Base-by-base conservation (phyloP, 2,888 invertebrate genomes). In the Mycalesis mineus region DNA sequence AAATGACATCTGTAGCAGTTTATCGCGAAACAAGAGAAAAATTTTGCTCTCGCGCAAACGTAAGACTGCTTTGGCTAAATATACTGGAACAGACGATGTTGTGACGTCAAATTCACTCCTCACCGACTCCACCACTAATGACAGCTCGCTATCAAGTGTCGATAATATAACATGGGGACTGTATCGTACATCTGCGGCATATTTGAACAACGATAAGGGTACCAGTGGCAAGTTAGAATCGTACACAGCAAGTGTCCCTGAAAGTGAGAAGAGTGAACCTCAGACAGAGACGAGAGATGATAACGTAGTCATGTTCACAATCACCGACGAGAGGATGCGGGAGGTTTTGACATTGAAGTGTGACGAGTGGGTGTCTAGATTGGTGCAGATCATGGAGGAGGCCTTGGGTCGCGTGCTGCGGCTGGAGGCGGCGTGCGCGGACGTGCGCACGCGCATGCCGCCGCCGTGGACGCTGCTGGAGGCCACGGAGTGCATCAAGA, bases 301-400 rank as follows among this genome's bases (percentile, higher is more conserved):
- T 44, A 67, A 60, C 61, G 68, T 70, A 61, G 70, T 71, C 7
- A 77, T 80, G 78, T 83, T 78, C 66, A 69, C 74, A 68, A 65
- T 87, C 7, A 75, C 71, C 7, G 70, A 68, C 59, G 60, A 68
- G 36, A 60, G 29, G 17, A 84, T 85, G 81, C 75, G 78, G 47
- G 75, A 83, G 5, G 68, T 69, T 65, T 73, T 88, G 36, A 72
- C 47, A 65, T 68, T 64, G 40, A 75, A 79, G 62, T 68, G 70
- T 37, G 85, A 88, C 37, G 86, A 87, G 65, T 88, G 84, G 84
- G 68, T 86, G 7, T 80, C 81, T 31, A 75, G 83, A 56, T 87
- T 83, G 62, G 67, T 77, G 13, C 84, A 87, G 68, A 82, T 85
- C 70, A 87, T 89, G 85, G 87, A 87, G 66, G 84, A 87, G 57